phyloP scores from a whole-genome alignment of 2,113 vertebrate species.

The Ploceus nigricollis region DNA sequence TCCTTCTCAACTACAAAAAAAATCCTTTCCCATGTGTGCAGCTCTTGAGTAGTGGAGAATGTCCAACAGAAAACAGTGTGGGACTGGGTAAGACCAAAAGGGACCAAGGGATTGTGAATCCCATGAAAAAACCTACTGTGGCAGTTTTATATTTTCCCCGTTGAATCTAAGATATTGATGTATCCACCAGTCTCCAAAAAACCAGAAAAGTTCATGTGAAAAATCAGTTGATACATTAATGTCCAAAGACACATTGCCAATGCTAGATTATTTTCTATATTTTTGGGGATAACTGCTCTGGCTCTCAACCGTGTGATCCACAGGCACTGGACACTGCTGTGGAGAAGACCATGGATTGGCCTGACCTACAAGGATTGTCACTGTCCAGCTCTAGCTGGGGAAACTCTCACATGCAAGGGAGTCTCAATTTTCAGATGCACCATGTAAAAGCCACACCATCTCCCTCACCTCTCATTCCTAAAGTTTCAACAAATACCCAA shows the following conservation, averaged over 20 bases:
- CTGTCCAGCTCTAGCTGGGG: not conserved
- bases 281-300: not conserved
- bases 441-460: not conserved
- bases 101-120: not conserved
- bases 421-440: not conserved
- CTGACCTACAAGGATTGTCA: not conserved
- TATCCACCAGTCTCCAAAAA: not conserved
- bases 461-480: not conserved
- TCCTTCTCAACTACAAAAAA: not conserved
- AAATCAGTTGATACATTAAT: not conserved
- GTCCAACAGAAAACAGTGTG: not conserved
- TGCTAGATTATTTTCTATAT: not conserved
- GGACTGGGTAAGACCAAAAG: not conserved
- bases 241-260: not conserved
- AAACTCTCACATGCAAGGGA: not conserved
- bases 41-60: not conserved
- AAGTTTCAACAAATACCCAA: rapidly evolving
- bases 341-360: not conserved
- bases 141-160: rapidly evolving
- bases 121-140: not conserved
- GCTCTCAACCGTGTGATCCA: not conserved
- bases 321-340: not conserved
- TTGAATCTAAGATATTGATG: not conserved
- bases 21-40: not conserved
- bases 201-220: rapidly evolving